Percentiles rank a stretch among this genome's conserved stretches.
These are phyloP conservation scores for Stenodera caucasica DNA, from an alignment of 2,888 invertebrate species.

Conservation along the genomic window DNA sequence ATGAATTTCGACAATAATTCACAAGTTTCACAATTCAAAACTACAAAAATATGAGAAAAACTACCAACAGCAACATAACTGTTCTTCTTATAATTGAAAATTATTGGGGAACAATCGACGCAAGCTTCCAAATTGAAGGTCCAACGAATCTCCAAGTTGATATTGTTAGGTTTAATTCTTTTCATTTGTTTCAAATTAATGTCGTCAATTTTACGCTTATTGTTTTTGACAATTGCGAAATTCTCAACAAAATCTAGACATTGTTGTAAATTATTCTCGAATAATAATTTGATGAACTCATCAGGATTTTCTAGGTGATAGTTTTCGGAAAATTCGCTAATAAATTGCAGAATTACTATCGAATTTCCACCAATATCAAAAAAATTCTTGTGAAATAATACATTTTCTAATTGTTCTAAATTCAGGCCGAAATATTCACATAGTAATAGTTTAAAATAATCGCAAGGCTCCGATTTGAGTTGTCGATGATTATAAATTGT, in stretches of 20 bases:
- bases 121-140: conserved; percentile 73
- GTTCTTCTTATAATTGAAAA: conserved; percentile 57
- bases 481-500: conserved; percentile 48
- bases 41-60: conserved; percentile 72
- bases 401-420: conserved; percentile 35
- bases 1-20: conserved; percentile 55
- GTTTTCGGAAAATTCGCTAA: conserved; percentile 60
- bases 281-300: conserved; percentile 60
- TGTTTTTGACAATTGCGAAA: conserved; percentile 41
- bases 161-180: conserved; percentile 11
- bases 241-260: conserved; percentile 46
- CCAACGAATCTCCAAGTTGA: conserved; percentile 54
- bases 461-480: conserved; percentile 32
- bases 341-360: conserved; percentile 66
- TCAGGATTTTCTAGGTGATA: conserved; percentile 55
- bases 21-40: conserved; percentile 63
- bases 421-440: conserved; percentile 45
- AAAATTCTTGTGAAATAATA: conserved; percentile 57
- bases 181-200: conserved; percentile 33
- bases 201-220: not conserved
- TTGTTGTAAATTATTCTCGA: conserved; percentile 56
- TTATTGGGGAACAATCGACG: conserved; percentile 76
- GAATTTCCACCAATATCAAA: conserved; percentile 72
- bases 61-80: conserved; percentile 64
- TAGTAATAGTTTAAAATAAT: conserved; percentile 44